Base-by-base conservation (phyloP, 2,797 vertebrate genomes). In the Thripadectes ignobilis region DNA sequence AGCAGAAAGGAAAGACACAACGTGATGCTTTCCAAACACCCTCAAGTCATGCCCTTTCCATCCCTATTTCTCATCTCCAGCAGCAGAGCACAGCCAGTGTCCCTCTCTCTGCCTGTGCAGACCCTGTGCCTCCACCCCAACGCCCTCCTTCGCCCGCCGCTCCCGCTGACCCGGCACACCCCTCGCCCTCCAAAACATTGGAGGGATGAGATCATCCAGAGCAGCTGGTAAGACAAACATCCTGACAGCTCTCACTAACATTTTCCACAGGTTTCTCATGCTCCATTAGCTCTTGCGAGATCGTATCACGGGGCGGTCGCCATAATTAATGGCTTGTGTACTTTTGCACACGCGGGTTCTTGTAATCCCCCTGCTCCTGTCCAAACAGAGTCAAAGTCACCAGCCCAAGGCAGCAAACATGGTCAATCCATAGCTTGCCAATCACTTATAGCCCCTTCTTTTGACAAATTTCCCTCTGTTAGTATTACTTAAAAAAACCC, bases 251-350 rank as follows among this genome's bases (percentile, higher is more conserved):
- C 92, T 82, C 29, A 0, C 75, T 93, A 96, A 96, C 83, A 63
- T 96, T 96, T 96, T 95, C 95, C 93, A 92, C 87, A 74, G 85
- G 87, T 95, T 95, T 86, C 93, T 82, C 38, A 34, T 83, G 88
- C 91, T 87, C 92, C 91, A 92, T 96, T 95, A 92, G 84, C 84
- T 95, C 77, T 88, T 71, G 52, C 75, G 74, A 65, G 84, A 95
- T 83, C 58, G 8, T 69, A 86, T 85, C 76, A 0, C 10, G 20
- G 49, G 66, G 91, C 27, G 0, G 73, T 51, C 7, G 1, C 79
- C 11, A 0, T 81, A 94, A 92, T 95, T 92, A 94, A 96, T 72
- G 74, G 29, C 61, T 75, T 92, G 85, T 93, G 77, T 85, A 85
- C 62, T 92, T 91, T 54, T 75, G 46, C 75, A 71, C 77, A 59